Evolutionary conservation across 1,140 invertebrate species (phyloP).

Genomic region (Acromyrmex heyeri): DNA sequence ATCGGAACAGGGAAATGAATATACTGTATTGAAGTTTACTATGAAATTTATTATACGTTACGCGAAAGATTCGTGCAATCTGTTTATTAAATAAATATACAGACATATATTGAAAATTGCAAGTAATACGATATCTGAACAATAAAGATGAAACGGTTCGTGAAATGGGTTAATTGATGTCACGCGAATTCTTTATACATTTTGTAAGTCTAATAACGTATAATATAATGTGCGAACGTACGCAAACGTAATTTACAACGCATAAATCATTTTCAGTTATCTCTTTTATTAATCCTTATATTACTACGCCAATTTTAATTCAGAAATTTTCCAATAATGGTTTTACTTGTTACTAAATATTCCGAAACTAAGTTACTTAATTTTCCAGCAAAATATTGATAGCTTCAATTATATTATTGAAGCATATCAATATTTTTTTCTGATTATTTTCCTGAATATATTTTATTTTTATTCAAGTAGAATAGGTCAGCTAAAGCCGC

Average conservation of each 20-base stretch:
- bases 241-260: not conserved
- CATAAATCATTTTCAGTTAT: not conserved
- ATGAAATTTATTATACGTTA: not conserved
- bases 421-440: not conserved
- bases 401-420: not conserved
- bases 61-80: not conserved
- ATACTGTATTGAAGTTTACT: not conserved
- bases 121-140: not conserved
- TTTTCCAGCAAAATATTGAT: not conserved
- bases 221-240: not conserved
- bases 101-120: not conserved
- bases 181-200: not conserved
- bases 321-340: not conserved
- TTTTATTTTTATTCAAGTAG: constrained; percentile 2
- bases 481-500: not conserved
- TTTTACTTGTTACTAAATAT: constrained; percentile 2
- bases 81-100: not conserved
- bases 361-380: not conserved
- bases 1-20: not conserved
- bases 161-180: not conserved
- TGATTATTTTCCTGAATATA: constrained; percentile 37
- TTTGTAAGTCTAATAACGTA: not conserved
- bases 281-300: not conserved
- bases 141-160: not conserved
- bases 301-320: not conserved